phyloP scores from a whole-genome alignment of 1,140 invertebrate species.

The Drosophila ananassae region DNA sequence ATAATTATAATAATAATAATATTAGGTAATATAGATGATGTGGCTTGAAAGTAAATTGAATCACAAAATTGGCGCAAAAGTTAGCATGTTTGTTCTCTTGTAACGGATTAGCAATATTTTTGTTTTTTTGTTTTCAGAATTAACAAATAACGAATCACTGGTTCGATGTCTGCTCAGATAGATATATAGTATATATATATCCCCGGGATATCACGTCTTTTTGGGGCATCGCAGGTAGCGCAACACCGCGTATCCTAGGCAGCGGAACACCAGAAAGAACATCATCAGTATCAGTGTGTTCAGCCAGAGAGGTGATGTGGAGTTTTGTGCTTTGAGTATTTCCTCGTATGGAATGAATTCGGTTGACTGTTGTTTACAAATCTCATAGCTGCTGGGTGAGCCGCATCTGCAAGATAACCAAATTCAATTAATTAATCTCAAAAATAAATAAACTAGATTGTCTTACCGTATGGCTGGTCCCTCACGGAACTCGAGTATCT shows the following conservation, averaged over 20 bases:
- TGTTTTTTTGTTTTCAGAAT: slow-evolving; percentile 12
- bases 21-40: slow-evolving; percentile 49
- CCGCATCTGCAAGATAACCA: slow-evolving; percentile 86
- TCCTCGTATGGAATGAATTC: slow-evolving; percentile 88
- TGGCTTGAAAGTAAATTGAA: slow-evolving; percentile 64
- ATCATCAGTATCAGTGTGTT: slow-evolving; percentile 90
- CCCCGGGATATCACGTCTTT: slow-evolving; percentile 72
- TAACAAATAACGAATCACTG: slow-evolving; percentile 77
- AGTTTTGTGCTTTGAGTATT: slow-evolving; percentile 88
- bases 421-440: background rate
- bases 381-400: slow-evolving; percentile 88
- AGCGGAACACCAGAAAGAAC: slow-evolving; percentile 90
- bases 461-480: slow-evolving; percentile 88
- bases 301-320: slow-evolving; percentile 88
- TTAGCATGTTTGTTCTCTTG: slow-evolving; percentile 65
- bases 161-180: slow-evolving; percentile 65
- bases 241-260: slow-evolving; percentile 90
- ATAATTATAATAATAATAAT: slow-evolving; percentile 27
- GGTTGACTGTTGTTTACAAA: slow-evolving; percentile 86
- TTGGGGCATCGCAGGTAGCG: slow-evolving; percentile 88
- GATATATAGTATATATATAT: slow-evolving; percentile 5
- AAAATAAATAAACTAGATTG: background rate
- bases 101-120: slow-evolving; percentile 2
- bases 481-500: slow-evolving; percentile 92
- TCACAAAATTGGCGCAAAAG: slow-evolving; percentile 71